Evolutionary conservation across 2,113 vertebrate genomes (phyloP).

Genomic region (Megalops atlanticus): DNA sequence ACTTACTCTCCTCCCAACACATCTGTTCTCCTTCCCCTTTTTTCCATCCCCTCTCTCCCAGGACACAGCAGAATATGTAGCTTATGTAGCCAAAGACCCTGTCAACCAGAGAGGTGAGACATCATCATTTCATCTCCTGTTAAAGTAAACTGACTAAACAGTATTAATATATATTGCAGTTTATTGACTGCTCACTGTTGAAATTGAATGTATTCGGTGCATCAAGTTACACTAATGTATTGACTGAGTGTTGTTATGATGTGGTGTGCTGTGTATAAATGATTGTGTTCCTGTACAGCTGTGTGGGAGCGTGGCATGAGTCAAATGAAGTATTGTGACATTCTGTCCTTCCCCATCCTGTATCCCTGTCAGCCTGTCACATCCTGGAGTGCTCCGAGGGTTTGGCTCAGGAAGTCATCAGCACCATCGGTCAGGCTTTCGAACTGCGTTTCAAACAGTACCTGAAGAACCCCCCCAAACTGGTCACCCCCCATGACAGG

Average conservation of each 20-base stretch:
- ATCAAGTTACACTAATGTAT: neutral
- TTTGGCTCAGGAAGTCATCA: conserved; percentile 96
- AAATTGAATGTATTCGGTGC: neutral
- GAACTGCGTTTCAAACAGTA: conserved; percentile 98
- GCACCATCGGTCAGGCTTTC: conserved; percentile 96
- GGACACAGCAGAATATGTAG: conserved; percentile 79
- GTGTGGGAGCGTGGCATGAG: too few relatives aligned
- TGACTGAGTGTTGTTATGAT: neutral
- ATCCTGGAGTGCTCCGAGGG: conserved; percentile 96
- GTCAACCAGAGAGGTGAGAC: conserved; percentile 96
- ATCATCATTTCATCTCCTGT: neutral
- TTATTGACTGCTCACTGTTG: neutral
- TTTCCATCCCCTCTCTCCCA: conserved; percentile 53
- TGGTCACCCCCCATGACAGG: conserved; percentile 97
- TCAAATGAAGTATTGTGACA: too few relatives aligned
- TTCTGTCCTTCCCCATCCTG: neutral
- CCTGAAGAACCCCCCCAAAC: conserved; percentile 94
- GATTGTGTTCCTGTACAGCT: neutral
- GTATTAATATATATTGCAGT: neutral
- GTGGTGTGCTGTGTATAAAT: too few relatives aligned
- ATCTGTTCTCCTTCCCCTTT: neutral
- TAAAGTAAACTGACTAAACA: neutral
- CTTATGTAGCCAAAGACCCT: conserved; percentile 97
- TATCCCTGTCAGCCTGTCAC: conserved; percentile 80
- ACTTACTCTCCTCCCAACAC: neutral